phyloP scores from a whole-genome alignment of 2,888 invertebrate genomes.

The Dasypogon diadema region DNA sequence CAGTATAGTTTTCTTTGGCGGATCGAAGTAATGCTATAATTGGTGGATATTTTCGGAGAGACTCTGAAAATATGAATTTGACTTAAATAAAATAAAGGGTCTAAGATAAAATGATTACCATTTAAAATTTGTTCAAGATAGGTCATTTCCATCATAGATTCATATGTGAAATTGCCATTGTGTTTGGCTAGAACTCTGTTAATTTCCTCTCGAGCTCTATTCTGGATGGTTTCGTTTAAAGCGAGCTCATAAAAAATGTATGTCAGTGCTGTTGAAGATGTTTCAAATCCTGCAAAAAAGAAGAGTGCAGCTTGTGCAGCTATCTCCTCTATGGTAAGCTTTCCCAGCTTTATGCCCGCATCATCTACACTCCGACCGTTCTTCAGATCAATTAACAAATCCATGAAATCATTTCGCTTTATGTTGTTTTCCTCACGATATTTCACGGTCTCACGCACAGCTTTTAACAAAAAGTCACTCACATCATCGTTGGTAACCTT shows the following conservation, averaged over 20 bases:
- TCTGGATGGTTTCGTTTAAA: constrained; percentile 68
- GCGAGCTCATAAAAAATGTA: constrained; percentile 70
- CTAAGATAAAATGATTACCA: constrained; percentile 61
- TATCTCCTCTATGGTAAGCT: constrained; percentile 68
- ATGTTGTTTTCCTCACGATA: constrained; percentile 64
- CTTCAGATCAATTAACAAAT: constrained; percentile 70
- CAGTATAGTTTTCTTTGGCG: constrained; percentile 63
- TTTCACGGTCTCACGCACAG: constrained; percentile 66
- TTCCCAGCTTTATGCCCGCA: constrained; percentile 49
- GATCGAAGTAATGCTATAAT: constrained; percentile 63
- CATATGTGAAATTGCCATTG: constrained; percentile 68
- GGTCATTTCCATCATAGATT: constrained; percentile 68
- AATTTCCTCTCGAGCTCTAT: constrained; percentile 68
- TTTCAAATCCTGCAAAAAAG: constrained; percentile 71
- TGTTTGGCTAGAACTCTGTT: constrained; percentile 64
- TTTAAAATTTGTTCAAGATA: constrained; percentile 69
- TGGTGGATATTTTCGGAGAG: constrained; percentile 69
- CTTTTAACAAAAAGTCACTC: constrained; percentile 61
- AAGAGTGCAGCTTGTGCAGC: constrained; percentile 72
- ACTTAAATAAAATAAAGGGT: not conserved
- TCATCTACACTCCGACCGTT: constrained; percentile 26
- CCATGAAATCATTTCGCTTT: constrained; percentile 70
- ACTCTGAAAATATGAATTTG: constrained; percentile 62
- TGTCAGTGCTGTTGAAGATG: constrained; percentile 69
- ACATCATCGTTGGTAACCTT: constrained; percentile 59